Percentiles rank a stretch among this genome's conserved stretches.
Evolutionary conservation across 2,113 vertebrate species (phyloP).

Genomic region (Psittacula cyanocephala): DNA sequence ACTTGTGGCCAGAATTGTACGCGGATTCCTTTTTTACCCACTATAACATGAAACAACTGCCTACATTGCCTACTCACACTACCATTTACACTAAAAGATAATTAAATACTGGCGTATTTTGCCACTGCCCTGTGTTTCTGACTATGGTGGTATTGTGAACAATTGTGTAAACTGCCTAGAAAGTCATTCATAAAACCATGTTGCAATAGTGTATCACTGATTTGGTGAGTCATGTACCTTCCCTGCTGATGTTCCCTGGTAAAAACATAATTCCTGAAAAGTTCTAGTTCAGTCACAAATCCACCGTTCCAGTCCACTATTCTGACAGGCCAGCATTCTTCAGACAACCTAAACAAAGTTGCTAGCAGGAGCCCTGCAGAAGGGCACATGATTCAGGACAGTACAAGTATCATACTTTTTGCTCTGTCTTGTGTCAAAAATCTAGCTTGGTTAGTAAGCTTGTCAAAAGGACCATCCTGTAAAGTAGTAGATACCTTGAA

Average conservation of each 20-base stretch:
- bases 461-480: neutral
- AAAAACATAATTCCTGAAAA: neutral
- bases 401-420: neutral
- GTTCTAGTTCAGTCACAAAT: neutral
- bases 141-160: neutral
- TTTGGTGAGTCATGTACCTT: neutral
- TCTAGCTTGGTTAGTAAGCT: neutral
- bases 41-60: neutral
- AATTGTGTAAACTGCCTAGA: neutral
- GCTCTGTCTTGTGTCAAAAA: neutral
- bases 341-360: neutral
- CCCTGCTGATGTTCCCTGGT: neutral
- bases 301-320: neutral
- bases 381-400: neutral
- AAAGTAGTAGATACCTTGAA: neutral
- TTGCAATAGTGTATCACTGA: neutral
- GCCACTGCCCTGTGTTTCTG: neutral
- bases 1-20: neutral
- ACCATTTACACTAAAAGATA: neutral
- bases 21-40: neutral
- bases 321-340: neutral
- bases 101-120: neutral
- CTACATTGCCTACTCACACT: neutral
- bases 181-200: neutral
- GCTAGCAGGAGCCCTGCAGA: neutral